Evolutionary conservation across 2,797 vertebrate genomes (phyloP).

Genomic region (Tapera naevia): DNA sequence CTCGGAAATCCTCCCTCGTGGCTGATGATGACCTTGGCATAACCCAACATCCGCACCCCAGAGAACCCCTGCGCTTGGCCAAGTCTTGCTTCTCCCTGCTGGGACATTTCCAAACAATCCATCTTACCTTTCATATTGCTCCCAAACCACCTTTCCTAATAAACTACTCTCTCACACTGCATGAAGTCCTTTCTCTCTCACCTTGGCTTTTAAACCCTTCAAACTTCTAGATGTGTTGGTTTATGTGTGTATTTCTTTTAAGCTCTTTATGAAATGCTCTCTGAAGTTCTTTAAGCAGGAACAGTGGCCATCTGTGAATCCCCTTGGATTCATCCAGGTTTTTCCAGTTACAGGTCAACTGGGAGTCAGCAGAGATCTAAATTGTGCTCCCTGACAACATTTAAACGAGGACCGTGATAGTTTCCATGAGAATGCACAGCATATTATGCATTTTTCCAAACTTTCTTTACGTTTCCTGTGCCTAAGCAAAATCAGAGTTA

Average conservation of each 20-base stretch:
- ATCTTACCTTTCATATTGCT: background rate
- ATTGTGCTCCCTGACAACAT: background rate
- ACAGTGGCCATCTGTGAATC: background rate
- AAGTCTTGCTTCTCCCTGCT: background rate
- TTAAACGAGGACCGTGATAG: background rate
- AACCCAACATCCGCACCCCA: background rate
- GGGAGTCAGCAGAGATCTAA: background rate
- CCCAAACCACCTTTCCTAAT: background rate
- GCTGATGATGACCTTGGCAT: no score
- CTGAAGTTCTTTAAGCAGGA: background rate
- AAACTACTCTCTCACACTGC: background rate
- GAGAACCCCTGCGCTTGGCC: accelerated
- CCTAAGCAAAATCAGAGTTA: background rate
- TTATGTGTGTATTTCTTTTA: background rate
- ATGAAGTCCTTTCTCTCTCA: background rate
- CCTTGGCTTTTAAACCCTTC: background rate
- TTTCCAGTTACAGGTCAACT: background rate
- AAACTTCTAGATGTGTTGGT: background rate
- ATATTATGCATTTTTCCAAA: background rate
- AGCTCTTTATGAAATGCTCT: background rate
- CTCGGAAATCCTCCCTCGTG: background rate
- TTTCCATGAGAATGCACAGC: background rate
- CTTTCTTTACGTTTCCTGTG: background rate
- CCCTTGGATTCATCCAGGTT: background rate
- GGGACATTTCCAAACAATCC: background rate